These are phyloP conservation scores for Sylvia atricapilla DNA, from an alignment of 2,113 vertebrate species.

Conservation along the genomic window DNA sequence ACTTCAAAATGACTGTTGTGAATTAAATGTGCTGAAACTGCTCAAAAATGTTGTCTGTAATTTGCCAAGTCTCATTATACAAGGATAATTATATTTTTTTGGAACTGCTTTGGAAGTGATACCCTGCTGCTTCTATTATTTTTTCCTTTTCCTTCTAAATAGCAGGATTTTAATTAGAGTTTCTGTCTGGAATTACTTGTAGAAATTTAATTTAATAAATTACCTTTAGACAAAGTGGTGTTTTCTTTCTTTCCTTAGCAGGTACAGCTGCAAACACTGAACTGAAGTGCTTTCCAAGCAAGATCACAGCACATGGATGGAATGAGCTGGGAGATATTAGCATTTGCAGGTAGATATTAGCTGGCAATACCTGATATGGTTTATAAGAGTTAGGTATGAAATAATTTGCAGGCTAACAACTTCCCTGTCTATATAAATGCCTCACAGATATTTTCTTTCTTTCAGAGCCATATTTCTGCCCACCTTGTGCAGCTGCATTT, in stretches of 20 bases:
- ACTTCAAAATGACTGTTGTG: not conserved
- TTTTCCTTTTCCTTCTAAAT: not conserved
- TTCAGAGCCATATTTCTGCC: not conserved
- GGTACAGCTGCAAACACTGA: not conserved
- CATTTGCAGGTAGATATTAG: not conserved
- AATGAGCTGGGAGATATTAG: not conserved
- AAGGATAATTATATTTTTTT: not conserved
- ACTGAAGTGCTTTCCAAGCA: not conserved
- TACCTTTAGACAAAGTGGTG: not conserved
- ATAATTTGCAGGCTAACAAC: not conserved
- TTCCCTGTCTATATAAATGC: not conserved
- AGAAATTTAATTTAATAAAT: not conserved
- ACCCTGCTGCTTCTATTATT: not conserved
- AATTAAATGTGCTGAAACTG: not conserved
- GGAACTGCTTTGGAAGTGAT: not conserved
- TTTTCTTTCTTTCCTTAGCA: not conserved
- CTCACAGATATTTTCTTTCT: not conserved
- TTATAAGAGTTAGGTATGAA: not conserved
- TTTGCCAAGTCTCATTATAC: not conserved
- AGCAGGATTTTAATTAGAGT: not conserved
- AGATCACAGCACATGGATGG: not conserved
- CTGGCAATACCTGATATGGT: not conserved
- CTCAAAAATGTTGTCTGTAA: not conserved
- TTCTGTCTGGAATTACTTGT: not conserved
- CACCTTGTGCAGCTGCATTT: not conserved